Base-by-base conservation (phyloP, 1,140 invertebrate genomes). In the Drosophila athabasca region DNA sequence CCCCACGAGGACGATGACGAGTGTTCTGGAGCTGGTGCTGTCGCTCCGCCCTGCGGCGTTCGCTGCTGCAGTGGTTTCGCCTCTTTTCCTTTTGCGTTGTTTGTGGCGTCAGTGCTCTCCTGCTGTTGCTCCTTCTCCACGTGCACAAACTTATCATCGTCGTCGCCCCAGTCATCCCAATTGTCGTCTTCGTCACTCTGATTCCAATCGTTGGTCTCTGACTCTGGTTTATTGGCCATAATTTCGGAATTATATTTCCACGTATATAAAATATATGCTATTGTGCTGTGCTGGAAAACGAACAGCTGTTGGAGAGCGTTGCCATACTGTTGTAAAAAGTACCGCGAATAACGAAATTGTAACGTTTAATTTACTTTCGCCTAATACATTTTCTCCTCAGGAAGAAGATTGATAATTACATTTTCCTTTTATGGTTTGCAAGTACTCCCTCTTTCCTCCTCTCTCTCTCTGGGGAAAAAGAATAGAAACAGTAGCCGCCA, bases 171-270 rank as follows among this genome's bases (percentile, higher is more conserved):
- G 71, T 93, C 92, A 82, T 93, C 93, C 93, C 93, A 94, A 45
- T 92, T 93, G 24, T 92, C 92, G 43, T 92, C 92, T 19, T 94
- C 94, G 62, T 95, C 94, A 75, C 94, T 94, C 29, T 93, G 90
- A 64, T 92, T 89, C 90, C 90, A 91, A 60, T 80, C 90, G 59
- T 89, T 90, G n/a, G 46, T n/a, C 1, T 44, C 15, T 5, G 72
- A 71, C 6, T 62, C 71, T 7, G 57, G 48, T 68, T 76, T 79
- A 48, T 57, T 88, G 48, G 83, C 59, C 82, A 87, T 87, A 71
- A 61, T 77, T 77, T 59, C 35, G n/a, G 8, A 46, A 48, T n/a
- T n/a, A n/a, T n/a, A 52, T 46, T 50, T 77, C 78, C 82, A 85
- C 82, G 82, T 84, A 19, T 19, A 19, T 19, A 19, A 19, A 19